A percentile compares a stretch with the other conserved stretches of the same genome.
Evolutionary conservation across 1,140 invertebrate genomes (phyloP).

Genomic region (Lethocerus indicus): DNA sequence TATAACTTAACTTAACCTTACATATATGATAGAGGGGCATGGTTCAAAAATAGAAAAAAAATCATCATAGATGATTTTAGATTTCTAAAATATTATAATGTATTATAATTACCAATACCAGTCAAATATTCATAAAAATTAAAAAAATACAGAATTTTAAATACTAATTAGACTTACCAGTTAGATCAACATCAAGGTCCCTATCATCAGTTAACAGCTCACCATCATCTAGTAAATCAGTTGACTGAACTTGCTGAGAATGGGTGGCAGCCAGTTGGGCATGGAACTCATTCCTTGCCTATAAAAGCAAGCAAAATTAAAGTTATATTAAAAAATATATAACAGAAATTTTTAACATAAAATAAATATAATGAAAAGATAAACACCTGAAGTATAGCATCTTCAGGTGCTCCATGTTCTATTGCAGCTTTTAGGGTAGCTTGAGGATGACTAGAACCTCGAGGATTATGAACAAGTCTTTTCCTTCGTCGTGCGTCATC

Average conservation of each 20-base stretch:
- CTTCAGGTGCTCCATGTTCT: conserved; percentile 77
- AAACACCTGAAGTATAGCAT: conserved; percentile 65
- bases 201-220: conserved; percentile 82
- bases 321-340: neutral
- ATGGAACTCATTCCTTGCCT: conserved; percentile 85
- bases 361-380: neutral
- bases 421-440: conserved; percentile 76
- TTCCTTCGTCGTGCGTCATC: conserved; percentile 91
- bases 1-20: too few relatives aligned
- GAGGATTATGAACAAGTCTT: conserved; percentile 86
- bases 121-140: neutral
- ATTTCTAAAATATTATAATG: conserved; percentile 1
- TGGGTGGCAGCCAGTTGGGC: conserved; percentile 58
- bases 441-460: conserved; percentile 81
- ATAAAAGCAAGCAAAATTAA: conserved; percentile 12
- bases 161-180: conserved; percentile 36
- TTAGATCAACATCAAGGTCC: conserved; percentile 81
- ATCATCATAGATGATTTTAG: neutral
- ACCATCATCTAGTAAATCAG: conserved; percentile 77
- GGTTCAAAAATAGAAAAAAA: conserved; percentile 10
- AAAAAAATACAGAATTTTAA: conserved; percentile 2
- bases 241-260: conserved; percentile 49
- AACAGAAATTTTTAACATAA: neutral
- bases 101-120: neutral
- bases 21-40: too few relatives aligned